phyloP scores from a whole-genome alignment of 2,888 invertebrate species.

The Furcula furcula region DNA sequence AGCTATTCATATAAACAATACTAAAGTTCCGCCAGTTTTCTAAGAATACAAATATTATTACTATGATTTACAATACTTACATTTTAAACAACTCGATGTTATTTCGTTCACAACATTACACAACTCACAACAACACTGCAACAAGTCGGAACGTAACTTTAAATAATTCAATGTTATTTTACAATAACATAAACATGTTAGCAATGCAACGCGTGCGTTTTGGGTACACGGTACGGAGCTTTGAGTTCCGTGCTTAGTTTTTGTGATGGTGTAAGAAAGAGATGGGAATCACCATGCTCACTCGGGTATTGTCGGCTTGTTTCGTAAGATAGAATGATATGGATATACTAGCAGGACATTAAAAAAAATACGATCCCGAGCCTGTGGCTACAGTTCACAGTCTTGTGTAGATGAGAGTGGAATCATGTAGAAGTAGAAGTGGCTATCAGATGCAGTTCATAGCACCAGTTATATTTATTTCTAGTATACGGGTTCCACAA shows the following conservation, averaged over 20 bases:
- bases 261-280: conserved; percentile 60
- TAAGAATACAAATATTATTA: too few relatives aligned
- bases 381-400: too few relatives aligned
- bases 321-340: conserved; percentile 52
- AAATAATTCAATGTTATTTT: conserved; percentile 50
- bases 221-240: conserved; percentile 36
- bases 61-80: conserved; percentile 28
- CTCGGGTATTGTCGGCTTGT: conserved; percentile 62
- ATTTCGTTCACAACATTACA: conserved; percentile 41
- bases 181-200: conserved; percentile 50
- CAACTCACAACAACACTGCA: conserved; percentile 60
- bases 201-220: conserved; percentile 35
- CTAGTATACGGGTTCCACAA: too few relatives aligned
- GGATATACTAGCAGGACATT: too few relatives aligned
- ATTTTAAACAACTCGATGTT: conserved; percentile 34
- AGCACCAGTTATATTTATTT: too few relatives aligned
- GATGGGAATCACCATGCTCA: conserved; percentile 66
- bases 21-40: too few relatives aligned
- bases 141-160: too few relatives aligned
- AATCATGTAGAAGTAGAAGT: too few relatives aligned
- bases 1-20: too few relatives aligned
- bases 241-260: conserved; percentile 57
- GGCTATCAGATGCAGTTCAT: too few relatives aligned
- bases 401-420: too few relatives aligned
- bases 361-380: too few relatives aligned